Evolutionary conservation across 1,140 invertebrate genomes (phyloP), one percentile per base, ranked within the genome.

Genomic region (Calliphora vicina): DNA sequence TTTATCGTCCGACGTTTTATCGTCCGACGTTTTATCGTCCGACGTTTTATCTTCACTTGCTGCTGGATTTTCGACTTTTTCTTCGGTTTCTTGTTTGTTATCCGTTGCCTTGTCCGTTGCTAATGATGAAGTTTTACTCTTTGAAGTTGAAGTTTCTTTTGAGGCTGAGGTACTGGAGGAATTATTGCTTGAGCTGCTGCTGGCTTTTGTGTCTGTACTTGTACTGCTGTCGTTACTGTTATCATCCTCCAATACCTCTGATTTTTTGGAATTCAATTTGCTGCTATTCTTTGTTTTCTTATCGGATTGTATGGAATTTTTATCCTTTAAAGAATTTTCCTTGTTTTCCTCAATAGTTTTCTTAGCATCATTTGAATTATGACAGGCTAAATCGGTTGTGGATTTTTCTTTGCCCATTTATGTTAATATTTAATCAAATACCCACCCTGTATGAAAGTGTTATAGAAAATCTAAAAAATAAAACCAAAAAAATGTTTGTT

Each of bases 161-260:
- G 35, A 43, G 8, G 74, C 15, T 78, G 74, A 78, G 74, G 74
- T 78, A 78, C 74, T 78, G 74, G 74, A 78, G 74, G 74, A 67
- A 10, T 67, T 67, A 20, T 23, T 78, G 12, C 35, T 43, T 78
- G 74, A 43, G 26, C 20, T 78, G 42, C 12, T 67, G 61, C n/a
- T 78, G 20, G 35, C 27, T 43, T 78, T 78, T 43, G 74, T 23
- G 42, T 78, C 42, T 43, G 35, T 43, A 78, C 74, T 78, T 42
- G 74, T 23, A 13, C 20, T 42, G 74, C 74, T 78, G 25, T 78
- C 74, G 42, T 45, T 78, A 20, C n/a, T 45, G 20, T 43, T 78
- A 23, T 78, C 74, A 78, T 78, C 74, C 74, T 78, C 74, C 74
- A 78, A 78, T 78, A 78, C 74, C 74, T 78, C 74, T 35, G 10